Evolutionary conservation across 1,140 invertebrate genomes (phyloP).

Genomic region (Nylanderia fulva): DNA sequence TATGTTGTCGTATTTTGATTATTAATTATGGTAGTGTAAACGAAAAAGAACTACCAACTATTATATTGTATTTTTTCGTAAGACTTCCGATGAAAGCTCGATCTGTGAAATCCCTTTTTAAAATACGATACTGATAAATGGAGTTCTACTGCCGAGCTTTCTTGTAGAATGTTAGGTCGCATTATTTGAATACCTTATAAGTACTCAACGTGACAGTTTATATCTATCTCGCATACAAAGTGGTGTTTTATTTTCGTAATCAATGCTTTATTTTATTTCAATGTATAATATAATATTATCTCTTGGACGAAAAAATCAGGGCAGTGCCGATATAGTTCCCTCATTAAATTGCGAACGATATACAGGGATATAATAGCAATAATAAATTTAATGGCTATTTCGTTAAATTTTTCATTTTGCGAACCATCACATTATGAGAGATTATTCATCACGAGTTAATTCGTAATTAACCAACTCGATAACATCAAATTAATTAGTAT

Average conservation of each 20-base stretch:
- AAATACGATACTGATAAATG: slow-evolving; percentile 6
- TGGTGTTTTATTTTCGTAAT: neutral
- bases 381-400: slow-evolving; percentile 10
- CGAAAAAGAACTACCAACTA: neutral
- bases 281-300: slow-evolving; percentile 4
- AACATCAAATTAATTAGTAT: neutral
- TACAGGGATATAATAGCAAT: slow-evolving; percentile 11
- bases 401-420: neutral
- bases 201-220: slow-evolving; percentile 21
- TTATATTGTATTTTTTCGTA: neutral
- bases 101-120: neutral
- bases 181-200: slow-evolving; percentile 30
- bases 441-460: neutral
- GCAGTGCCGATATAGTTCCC: slow-evolving; percentile 27
- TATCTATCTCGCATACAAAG: slow-evolving; percentile 3
- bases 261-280: slow-evolving; percentile 19
- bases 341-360: neutral
- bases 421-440: neutral
- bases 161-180: slow-evolving; percentile 12
- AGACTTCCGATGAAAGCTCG: neutral
- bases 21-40: slow-evolving; percentile 3
- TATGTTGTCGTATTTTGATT: neutral
- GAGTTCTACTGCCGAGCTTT: neutral
- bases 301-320: slow-evolving; percentile 20
- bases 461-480: neutral